Evolutionary conservation across 2,888 invertebrate species (phyloP), one percentile per base, ranked within the genome.

Genomic region (Xanthia icteritia): DNA sequence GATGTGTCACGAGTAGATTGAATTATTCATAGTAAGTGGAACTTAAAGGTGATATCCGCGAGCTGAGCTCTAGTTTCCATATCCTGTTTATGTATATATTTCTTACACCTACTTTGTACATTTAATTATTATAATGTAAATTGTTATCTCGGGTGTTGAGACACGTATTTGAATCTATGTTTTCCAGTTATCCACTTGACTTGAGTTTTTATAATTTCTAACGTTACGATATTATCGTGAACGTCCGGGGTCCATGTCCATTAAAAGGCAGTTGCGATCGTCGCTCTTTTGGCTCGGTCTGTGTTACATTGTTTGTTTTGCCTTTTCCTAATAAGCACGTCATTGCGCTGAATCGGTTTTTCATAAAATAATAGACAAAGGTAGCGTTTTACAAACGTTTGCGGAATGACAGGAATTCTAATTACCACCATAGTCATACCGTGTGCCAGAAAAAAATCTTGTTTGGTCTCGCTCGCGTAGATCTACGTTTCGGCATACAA

Each of bases 1-100:
- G 5, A 71, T 74, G 54, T 67, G 65, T 78, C 73, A 78, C 87
- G 83, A 81, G 20, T 31, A 31, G 20, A 42, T 72, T 85, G 56
- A 77, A 74, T 87, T 66, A 85, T 87, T 85, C 66, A 85, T 85
- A 64, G 36, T 72, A 39, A 63, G n/a, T 69, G 54, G 78, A 85
- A 85, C 64, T 56, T 42, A 51, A 76, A 77, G 87, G 75, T 85
- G 67, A 85, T 51, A 77, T 77, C 75, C 85, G 77, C 66, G 85
- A 77, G 64, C 51, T 73, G 81, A 77, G 73, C 8, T 77, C 81
- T 66, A 58, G 73, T 69, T 84, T 64, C 31, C n/a, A 77, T 69
- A 77, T 87, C 75, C 82, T 85, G 87, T 85, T 77, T 65, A 58
- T n/a, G n/a, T n/a, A n/a, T 58, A 68, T 27, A 51, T 6, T 51